Base-by-base conservation (phyloP, 2,888 invertebrate species). In the Epistrophella euchroma region DNA sequence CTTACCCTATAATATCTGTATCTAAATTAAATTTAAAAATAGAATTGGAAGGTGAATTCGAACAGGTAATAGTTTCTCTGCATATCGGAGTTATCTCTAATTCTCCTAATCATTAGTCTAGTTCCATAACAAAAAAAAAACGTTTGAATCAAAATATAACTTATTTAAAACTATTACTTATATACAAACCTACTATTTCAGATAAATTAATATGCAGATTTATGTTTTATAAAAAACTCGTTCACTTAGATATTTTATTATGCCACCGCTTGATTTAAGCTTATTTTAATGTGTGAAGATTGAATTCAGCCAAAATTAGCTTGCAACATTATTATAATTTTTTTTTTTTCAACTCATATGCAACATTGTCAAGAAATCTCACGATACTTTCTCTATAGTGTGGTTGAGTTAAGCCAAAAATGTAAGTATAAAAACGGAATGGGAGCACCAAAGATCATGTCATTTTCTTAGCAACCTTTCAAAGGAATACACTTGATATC, bases 291-390 rank as follows among this genome's bases (percentile, higher is more conserved):
- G 22, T 37, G 19, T 68, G 10, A 68, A 68, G 52, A 37, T 52
- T 64, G 11, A 0, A 28, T 2, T n/a, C 37, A 10, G 11, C 50
- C 22, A 35, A 68, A 32, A 15, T 22, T 0, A 32, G 25, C 50
- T 68, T 68, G 68, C 68, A 68, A 68, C 66, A 68, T 68, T 35
- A 68, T 50, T 68, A 45, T 68, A 50, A 50, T 35, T 35, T 37
- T 64, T 52, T 7, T 4, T 19, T n/a, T n/a, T n/a, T n/a, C n/a
- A n/a, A 47, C 47, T 68, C 52, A 52, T 68, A 22, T 37, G 50
- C 22, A 50, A 52, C 37, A 37, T 19, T 52, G 52, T 40, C 19
- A 52, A 37, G 37, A n/a, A n/a, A n/a, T 68, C 52, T n/a, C 68
- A 68, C 68, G 22, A 47, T 50, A 52, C 52, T 68, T 68, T 68